Evolutionary conservation across 2,113 vertebrate species (phyloP), one percentile per base, ranked within the genome.

Genomic region (Danio rerio): DNA sequence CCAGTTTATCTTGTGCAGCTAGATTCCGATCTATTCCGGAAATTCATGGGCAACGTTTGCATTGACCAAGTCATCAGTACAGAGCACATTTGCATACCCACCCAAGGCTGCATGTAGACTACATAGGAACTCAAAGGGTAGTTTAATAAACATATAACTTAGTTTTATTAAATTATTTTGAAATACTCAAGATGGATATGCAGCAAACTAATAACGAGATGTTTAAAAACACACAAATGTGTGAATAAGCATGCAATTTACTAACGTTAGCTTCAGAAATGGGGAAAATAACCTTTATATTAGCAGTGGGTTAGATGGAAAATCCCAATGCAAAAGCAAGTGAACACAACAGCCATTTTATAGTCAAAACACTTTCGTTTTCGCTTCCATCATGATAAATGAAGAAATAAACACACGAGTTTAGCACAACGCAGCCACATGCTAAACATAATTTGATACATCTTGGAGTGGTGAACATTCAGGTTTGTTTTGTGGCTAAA

Each of bases 321-420:
- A 9, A 3, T 40, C 49, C 6, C 52, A 6, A 55, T 10, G 15
- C 53, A 18, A 43, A 43, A 43, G 72, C n/a, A 31, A 7, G n/a
- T 8, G 42, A 13, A 47, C 31, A 31, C 31, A 31, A 31, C n/a
- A 15, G 55, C 55, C 42, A 75, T 72, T 40, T 15, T 55, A 40
- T 21, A 75, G 16, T 49, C 5, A 9, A 50, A 77, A 63, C 56
- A 77, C 58, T 63, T 77, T 77, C 75, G 9, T 62, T 77, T 77
- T 77, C 42, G 50, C 18, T 16, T 62, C 45, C 20, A 50, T 10
- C 59, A 45, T 5, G 6, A 9, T 12, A 59, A 59, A 0, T 9
- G 55, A 49, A 70, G 10, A 12, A 56, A 75, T 55, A 11, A 0
- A 9, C 49, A 52, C 11, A 20, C 5, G 18, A 21, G 18, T 47